Base-by-base conservation (phyloP, 2,797 vertebrate species). In the Kryptopterus vitreolus region DNA sequence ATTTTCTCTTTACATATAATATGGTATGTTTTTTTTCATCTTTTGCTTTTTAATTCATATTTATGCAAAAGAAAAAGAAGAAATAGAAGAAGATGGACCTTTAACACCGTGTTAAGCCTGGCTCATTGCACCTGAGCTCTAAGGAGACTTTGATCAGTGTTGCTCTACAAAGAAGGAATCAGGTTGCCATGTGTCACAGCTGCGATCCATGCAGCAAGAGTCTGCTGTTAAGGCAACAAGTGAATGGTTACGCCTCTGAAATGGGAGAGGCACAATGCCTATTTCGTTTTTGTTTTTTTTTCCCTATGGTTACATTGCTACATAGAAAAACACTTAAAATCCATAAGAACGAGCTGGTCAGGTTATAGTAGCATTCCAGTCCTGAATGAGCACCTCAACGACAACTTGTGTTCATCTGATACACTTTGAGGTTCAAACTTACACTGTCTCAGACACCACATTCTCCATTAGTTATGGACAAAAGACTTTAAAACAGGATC, bases 131-230 rank as follows among this genome's bases (percentile, higher is more conserved):
- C 87, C 83, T 85, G 81, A 87, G 76, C 66, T 48, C 43, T 8
- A 12, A 53, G 53, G 75, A 82, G 81, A 83, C 84, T 90, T 87
- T 87, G 86, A 90, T 79, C 82, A 61, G 7, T 84, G 3, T 48
- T 84, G 50, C 79, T 77, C 70, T 77, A 82, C 80, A 66, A 29
- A 48, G 77, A 80, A 4, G 78, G 79, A 79, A 76, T n/a, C 35
- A 24, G 18, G 74, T 74, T 50, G 81, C 85, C 31, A 73, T 81
- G 26, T 76, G 74, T 79, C 81, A 68, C 84, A 87, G 85, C 77
- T 83, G 85, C 63, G 80, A 82, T 82, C 82, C 61, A 81, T 18
- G 53, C 33, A 7, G 8, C 62, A 77, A 22, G 55, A 31, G 83
- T 80, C 77, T 85, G 84, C 81, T 83, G 69, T 79, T 84, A 83